Percentiles rank a stretch among this genome's conserved stretches.
Conservation (phyloP, 2,888 invertebrate genomes). For the Gymnocheta viridis region DNA sequence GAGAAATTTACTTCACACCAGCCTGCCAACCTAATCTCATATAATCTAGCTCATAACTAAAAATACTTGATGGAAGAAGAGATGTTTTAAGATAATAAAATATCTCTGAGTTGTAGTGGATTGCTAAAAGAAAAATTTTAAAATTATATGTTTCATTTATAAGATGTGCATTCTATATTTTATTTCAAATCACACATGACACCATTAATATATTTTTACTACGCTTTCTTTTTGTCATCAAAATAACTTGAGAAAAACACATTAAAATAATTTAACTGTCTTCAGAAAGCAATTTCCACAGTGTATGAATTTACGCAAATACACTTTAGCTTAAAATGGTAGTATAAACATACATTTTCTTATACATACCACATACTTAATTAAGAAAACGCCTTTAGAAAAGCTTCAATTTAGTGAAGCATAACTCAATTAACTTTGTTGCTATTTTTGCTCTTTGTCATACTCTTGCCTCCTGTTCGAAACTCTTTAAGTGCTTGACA, state of each 20-base stretch:
- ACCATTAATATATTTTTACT: too few relatives aligned
- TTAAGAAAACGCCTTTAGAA: conserved; percentile 58
- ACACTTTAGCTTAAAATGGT: neutral
- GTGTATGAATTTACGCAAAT: neutral
- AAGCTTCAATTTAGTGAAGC: conserved; percentile 59
- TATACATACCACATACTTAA: conserved; percentile 8
- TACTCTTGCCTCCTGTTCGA: neutral
- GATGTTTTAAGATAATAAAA: too few relatives aligned
- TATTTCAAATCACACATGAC: too few relatives aligned
- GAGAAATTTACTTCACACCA: too few relatives aligned
- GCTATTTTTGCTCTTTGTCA: conserved; percentile 39
- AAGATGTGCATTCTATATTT: too few relatives aligned
- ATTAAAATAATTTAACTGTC: conserved; percentile 51
- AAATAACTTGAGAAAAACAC: neutral
- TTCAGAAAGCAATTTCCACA: conserved; percentile 48
- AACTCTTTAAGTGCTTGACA: neutral
- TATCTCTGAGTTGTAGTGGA: too few relatives aligned
- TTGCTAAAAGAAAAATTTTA: too few relatives aligned
- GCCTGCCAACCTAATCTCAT: too few relatives aligned
- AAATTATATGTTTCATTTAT: too few relatives aligned
- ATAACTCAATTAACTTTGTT: conserved; percentile 61
- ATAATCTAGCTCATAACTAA: too few relatives aligned
- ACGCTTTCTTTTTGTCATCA: neutral
- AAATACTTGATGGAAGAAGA: too few relatives aligned
- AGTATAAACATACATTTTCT: neutral